phyloP scores from a whole-genome alignment of 2,797 vertebrate genomes.

The Chrosomus eos region DNA sequence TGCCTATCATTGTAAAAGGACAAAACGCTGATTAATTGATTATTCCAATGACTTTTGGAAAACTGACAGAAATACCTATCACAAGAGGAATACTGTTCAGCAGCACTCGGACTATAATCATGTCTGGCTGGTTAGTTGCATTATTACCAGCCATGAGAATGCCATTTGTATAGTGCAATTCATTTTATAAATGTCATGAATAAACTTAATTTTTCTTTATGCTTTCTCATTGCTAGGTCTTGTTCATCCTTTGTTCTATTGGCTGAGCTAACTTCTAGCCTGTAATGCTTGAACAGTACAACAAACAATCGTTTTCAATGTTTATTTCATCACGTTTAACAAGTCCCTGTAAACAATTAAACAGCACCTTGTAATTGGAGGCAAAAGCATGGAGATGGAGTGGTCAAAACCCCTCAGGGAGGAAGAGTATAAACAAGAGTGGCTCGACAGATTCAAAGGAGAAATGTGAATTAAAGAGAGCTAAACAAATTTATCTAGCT shows the following conservation, averaged over 20 bases:
- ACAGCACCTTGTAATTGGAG: conserved; percentile 77
- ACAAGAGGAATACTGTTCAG: conserved; percentile 68
- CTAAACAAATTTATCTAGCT: conserved; percentile 13
- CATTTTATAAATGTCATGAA: conserved; percentile 99
- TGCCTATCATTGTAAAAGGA: conserved; percentile 68
- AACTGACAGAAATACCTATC: conserved; percentile 40
- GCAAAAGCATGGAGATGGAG: conserved; percentile 63
- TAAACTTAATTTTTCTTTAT: conserved; percentile 95
- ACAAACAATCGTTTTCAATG: conserved; percentile 49
- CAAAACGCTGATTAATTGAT: conserved; percentile 65
- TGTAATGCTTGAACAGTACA: not conserved
- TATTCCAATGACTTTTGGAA: conserved; percentile 53
- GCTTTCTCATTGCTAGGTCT: conserved; percentile 46
- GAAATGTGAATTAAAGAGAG: conserved; percentile 6
- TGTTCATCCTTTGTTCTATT: not conserved
- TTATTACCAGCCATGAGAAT: conserved; percentile 86
- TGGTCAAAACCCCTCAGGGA: conserved; percentile 53
- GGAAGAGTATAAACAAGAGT: not conserved
- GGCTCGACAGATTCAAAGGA: conserved; percentile 3
- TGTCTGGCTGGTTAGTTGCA: conserved; percentile 72
- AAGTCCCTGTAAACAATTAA: conserved; percentile 79
- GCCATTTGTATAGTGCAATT: conserved; percentile 99
- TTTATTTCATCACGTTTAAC: conserved; percentile 74
- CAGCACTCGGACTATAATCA: conserved; percentile 72
- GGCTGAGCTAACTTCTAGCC: not conserved